Conservation (phyloP, 2,113 vertebrate species). For the Tauraco erythrolophus region DNA sequence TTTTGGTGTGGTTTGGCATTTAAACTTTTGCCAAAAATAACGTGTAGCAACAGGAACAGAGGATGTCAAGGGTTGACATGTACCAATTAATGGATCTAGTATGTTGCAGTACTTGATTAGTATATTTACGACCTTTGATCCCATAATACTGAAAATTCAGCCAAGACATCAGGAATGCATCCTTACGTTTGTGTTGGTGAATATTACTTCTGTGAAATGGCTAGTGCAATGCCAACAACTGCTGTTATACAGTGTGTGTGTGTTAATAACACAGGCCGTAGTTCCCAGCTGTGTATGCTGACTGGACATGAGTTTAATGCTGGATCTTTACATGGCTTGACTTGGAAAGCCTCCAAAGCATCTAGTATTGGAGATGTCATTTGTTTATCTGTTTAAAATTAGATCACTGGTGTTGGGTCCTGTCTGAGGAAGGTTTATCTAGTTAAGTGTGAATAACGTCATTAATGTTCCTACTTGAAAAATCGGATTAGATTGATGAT, state of each 20-base stretch:
- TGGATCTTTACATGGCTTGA: neutral
- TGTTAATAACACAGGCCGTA: neutral
- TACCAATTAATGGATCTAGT: neutral
- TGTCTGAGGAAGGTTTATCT: neutral
- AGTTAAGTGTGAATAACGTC: neutral
- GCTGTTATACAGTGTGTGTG: neutral
- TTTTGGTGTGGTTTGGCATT: no score
- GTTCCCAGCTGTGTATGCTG: neutral
- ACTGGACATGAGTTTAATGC: neutral
- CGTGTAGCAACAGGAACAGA: neutral
- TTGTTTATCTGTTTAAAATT: neutral
- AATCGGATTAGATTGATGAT: neutral
- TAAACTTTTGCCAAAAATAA: neutral
- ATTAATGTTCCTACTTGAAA: neutral
- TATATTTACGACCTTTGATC: neutral
- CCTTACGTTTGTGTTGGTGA: neutral
- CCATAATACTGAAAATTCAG: neutral
- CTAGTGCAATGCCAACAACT: neutral
- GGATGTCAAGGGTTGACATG: no score
- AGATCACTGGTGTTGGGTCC: neutral
- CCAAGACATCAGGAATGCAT: neutral
- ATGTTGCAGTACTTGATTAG: neutral
- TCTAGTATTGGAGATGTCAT: neutral
- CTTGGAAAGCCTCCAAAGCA: neutral
- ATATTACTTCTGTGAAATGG: neutral